Conservation (phyloP, 2,113 vertebrate species). For the Pterophyllum scalare region DNA sequence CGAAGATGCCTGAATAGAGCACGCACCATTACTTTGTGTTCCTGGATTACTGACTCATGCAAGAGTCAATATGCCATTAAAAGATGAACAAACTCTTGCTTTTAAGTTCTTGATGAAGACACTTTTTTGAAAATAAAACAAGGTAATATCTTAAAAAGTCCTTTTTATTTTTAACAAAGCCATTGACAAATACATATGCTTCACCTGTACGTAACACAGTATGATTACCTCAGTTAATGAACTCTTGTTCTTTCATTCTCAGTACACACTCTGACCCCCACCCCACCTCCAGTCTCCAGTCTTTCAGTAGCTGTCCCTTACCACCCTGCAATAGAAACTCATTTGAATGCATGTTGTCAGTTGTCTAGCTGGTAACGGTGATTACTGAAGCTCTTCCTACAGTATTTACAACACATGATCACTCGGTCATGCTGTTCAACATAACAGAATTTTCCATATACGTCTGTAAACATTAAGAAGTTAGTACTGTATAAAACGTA, state of each 20-base stretch:
- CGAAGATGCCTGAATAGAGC: neutral
- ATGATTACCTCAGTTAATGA: neutral
- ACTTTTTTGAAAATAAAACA: neutral
- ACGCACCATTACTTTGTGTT: constrained; percentile 2
- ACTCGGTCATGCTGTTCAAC: neutral
- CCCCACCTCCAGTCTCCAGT: neutral
- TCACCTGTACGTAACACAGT: constrained; percentile 6
- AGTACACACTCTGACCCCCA: constrained; percentile 1
- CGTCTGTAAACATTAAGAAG: constrained; percentile 39
- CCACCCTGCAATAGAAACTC: neutral
- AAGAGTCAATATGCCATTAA: neutral
- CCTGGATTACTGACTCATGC: constrained; percentile 19
- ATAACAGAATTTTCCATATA: neutral
- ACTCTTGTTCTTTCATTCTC: constrained; percentile 6
- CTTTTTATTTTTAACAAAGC: constrained; percentile 62
- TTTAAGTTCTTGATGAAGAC: neutral
- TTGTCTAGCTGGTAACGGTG: constrained; percentile 1
- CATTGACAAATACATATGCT: constrained; percentile 14
- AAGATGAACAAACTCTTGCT: neutral
- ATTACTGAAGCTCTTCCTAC: neutral
- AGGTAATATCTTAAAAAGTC: constrained; percentile 25
- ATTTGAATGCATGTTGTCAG: neutral
- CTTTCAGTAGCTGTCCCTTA: neutral
- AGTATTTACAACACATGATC: constrained; percentile 38
- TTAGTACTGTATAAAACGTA: constrained; percentile 28